Percentiles rank a stretch among this genome's conserved stretches.
Conservation (phyloP, 2,888 invertebrate species). For the Tiliacea aurago region DNA sequence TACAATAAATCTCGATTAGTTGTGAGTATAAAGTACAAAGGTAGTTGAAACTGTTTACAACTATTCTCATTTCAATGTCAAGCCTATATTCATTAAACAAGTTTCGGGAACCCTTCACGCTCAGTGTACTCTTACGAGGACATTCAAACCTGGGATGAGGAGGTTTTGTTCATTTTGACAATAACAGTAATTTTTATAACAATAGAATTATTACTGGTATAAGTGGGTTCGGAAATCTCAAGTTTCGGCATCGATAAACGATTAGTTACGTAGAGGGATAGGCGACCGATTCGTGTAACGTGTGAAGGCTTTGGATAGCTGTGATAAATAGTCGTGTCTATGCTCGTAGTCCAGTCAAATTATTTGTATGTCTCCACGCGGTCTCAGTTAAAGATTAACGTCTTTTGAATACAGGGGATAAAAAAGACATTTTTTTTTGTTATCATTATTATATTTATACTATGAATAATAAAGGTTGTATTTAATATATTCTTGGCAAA, state of each 20-base stretch:
- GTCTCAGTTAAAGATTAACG: slow-evolving; percentile 41
- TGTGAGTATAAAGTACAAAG: slow-evolving; percentile 88
- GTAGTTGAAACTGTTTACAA: slow-evolving; percentile 76
- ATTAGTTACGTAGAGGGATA: slow-evolving; percentile 55
- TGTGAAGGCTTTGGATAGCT: slow-evolving; percentile 71
- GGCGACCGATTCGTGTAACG: slow-evolving; percentile 58
- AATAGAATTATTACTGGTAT: slow-evolving; percentile 33
- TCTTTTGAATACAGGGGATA: slow-evolving; percentile 58
- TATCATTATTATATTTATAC: slow-evolving; percentile 58
- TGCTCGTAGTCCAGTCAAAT: slow-evolving; percentile 64
- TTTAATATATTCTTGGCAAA: slow-evolving; percentile 57
- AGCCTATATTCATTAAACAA: slow-evolving; percentile 43
- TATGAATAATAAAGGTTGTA: slow-evolving; percentile 60
- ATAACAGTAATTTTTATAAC: slow-evolving; percentile 34
- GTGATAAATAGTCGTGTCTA: slow-evolving; percentile 73
- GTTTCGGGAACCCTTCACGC: slow-evolving; percentile 32
- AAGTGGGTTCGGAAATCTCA: slow-evolving; percentile 41
- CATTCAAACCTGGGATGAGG: slow-evolving; percentile 16
- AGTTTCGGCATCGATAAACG: slow-evolving; percentile 42
- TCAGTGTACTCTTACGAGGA: slow-evolving; percentile 30
- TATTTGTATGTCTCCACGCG: slow-evolving; percentile 31
- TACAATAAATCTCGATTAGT: slow-evolving; percentile 77
- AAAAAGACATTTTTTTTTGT: slow-evolving; percentile 64
- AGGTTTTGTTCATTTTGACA: slow-evolving; percentile 30
- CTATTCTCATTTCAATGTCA: slow-evolving; percentile 51